Evolutionary conservation across 2,797 vertebrate genomes (phyloP).

Genomic region (Labeo calbasu): DNA sequence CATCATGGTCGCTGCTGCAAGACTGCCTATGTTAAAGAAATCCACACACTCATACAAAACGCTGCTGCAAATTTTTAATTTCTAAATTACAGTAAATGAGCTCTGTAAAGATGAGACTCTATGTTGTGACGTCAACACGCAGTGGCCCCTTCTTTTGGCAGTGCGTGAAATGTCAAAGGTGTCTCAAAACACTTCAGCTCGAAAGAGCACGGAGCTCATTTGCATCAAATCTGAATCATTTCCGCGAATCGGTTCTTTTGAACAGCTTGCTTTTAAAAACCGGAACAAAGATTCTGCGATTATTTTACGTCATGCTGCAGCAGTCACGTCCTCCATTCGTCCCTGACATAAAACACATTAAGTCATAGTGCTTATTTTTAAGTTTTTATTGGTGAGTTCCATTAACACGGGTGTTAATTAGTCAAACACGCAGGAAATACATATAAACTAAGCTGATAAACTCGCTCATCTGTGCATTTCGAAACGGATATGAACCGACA

Average conservation of each 20-base stretch:
- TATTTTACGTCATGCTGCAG: neutral
- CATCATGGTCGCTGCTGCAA: conserved; percentile 5
- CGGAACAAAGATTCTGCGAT: neutral
- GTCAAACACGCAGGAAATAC: neutral
- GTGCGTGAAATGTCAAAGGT: conserved; percentile 76
- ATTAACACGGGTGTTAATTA: neutral
- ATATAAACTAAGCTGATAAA: neutral
- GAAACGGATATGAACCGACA: neutral
- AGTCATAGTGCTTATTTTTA: too few species aligned
- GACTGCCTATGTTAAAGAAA: conserved; percentile 42
- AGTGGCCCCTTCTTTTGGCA: conserved; percentile 12
- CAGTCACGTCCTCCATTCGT: neutral
- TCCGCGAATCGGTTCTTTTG: conserved; percentile 14
- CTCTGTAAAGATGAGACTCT: neutral
- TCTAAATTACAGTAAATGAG: neutral
- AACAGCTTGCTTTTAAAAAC: neutral
- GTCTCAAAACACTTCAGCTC: conserved; percentile 39
- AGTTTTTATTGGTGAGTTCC: neutral
- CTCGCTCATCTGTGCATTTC: neutral
- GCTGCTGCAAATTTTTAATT: neutral
- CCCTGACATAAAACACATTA: neutral
- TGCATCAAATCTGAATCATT: neutral
- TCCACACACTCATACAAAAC: conserved; percentile 48
- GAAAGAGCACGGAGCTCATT: conserved; percentile 64
- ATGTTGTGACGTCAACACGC: neutral